Evolutionary conservation across 1,140 invertebrate genomes (phyloP).

Genomic region (Orius insidiosus): DNA sequence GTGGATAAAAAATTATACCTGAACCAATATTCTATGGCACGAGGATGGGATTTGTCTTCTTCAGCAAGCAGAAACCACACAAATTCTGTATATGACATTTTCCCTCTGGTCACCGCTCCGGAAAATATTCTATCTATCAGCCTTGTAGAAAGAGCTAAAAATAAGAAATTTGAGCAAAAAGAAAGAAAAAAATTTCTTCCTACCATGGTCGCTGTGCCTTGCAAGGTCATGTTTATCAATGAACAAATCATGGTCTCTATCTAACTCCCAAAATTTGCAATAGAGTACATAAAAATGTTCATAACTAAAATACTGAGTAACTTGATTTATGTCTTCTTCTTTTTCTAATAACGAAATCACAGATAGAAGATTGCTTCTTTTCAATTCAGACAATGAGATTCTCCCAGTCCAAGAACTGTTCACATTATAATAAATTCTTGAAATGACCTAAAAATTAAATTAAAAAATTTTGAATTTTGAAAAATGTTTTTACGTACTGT

Average conservation of each 20-base stretch:
- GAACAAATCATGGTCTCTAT: constrained; percentile 93
- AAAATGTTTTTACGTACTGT: constrained; percentile 44
- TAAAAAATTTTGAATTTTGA: constrained; percentile 9
- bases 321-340: constrained; percentile 93
- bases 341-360: constrained; percentile 63
- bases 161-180: neutral
- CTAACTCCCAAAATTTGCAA: constrained; percentile 99
- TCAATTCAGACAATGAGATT: constrained; percentile 75
- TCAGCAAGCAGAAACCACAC: constrained; percentile 98
- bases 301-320: constrained; percentile 96
- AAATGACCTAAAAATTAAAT: constrained; percentile 62
- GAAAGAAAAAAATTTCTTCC: constrained; percentile 11
- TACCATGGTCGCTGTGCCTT: constrained; percentile 90
- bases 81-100: constrained; percentile 97
- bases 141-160: constrained; percentile 73
- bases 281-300: constrained; percentile 99
- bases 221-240: constrained; percentile 89
- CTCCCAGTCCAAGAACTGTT: constrained; percentile 94
- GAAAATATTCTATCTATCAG: constrained; percentile 97
- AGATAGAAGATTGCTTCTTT: constrained; percentile 73
- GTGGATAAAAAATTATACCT: constrained; percentile 31
- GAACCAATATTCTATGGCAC: constrained; percentile 85
- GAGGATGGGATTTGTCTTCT: constrained; percentile 94
- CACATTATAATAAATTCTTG: constrained; percentile 95
- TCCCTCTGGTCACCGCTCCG: constrained; percentile 78